Percentiles rank a stretch among this genome's conserved stretches.
Evolutionary conservation across 2,113 vertebrate species (phyloP).

Genomic region (Aramus guarauna): DNA sequence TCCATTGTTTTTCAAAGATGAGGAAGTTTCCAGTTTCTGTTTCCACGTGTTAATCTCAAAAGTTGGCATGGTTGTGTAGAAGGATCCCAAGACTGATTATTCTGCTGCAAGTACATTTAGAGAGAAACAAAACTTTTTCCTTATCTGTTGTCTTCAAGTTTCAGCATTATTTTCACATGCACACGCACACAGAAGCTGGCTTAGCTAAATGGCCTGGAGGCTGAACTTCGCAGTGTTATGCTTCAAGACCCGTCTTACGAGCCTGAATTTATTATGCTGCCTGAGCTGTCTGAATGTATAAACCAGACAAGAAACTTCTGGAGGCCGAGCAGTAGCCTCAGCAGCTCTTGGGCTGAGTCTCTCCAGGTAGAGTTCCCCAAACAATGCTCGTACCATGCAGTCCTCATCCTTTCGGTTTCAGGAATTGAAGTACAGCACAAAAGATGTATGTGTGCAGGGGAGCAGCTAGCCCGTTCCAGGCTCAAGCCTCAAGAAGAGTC

Average conservation of each 20-base stretch:
- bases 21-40: not conserved
- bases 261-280: not conserved
- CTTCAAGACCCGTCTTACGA: not conserved
- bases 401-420: not conserved
- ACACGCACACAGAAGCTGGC: not conserved
- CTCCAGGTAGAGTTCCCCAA: not conserved
- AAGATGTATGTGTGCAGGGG: accelerated
- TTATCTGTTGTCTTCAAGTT: not conserved
- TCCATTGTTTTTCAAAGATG: not conserved
- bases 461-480: not conserved
- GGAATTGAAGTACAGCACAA: not conserved
- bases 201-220: not conserved
- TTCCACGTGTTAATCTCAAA: not conserved
- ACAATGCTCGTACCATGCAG: accelerated
- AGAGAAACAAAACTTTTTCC: not conserved
- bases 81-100: not conserved
- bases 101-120: not conserved
- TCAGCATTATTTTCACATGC: not conserved
- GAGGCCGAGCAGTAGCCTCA: not conserved
- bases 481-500: not conserved
- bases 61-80: not conserved
- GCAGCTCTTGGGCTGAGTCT: not conserved
- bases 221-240: not conserved
- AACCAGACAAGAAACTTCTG: constrained; percentile 14
- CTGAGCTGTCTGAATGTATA: not conserved